A percentile compares a stretch with the other conserved stretches of the same genome.
Evolutionary conservation across 1,140 invertebrate species (phyloP).

Genomic region (Macrobrachium nipponense): DNA sequence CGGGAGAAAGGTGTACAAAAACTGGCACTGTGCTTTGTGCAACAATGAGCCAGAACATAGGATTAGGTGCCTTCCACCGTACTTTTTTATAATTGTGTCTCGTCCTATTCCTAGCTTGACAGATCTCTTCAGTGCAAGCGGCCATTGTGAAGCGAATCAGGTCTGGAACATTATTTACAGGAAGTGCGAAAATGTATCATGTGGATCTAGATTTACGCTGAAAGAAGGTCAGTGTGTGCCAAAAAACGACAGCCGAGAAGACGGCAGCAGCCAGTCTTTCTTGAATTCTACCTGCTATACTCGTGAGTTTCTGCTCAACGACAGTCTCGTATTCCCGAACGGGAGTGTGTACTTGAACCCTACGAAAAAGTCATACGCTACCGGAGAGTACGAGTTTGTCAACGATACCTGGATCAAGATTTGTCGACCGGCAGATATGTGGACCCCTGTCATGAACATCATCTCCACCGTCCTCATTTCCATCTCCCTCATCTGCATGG

Average conservation of each 20-base stretch:
- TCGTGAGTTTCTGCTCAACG: conserved; percentile 27
- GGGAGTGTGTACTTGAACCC: conserved; percentile 53
- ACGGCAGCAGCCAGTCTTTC: conserved; percentile 17
- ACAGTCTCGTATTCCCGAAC: conserved; percentile 47
- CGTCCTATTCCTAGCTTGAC: conserved; percentile 16
- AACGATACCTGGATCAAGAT: conserved; percentile 48
- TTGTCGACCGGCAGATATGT: conserved; percentile 31
- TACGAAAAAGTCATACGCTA: conserved; percentile 35
- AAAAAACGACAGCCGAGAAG: conserved; percentile 20
- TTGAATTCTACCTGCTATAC: conserved; percentile 50
- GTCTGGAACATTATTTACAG: conserved; percentile 51
- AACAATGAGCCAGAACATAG: conserved; percentile 29
- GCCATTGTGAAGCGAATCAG: conserved; percentile 49
- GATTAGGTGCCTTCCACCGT: conserved; percentile 33
- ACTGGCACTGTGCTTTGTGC: conserved; percentile 59
- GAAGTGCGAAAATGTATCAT: conserved; percentile 37
- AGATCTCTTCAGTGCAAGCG: conserved; percentile 31
- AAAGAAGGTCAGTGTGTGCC: conserved; percentile 35
- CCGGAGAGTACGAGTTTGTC: conserved; percentile 58
- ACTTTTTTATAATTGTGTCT: not conserved
- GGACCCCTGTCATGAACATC: conserved; percentile 55
- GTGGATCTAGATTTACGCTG: conserved; percentile 30
- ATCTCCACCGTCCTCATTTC: conserved; percentile 48
- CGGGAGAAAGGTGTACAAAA: conserved; percentile 34
- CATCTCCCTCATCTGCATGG: conserved; percentile 52